Evolutionary conservation across 2,888 invertebrate species (phyloP).

Genomic region (Xanthorhoe spadicearia): DNA sequence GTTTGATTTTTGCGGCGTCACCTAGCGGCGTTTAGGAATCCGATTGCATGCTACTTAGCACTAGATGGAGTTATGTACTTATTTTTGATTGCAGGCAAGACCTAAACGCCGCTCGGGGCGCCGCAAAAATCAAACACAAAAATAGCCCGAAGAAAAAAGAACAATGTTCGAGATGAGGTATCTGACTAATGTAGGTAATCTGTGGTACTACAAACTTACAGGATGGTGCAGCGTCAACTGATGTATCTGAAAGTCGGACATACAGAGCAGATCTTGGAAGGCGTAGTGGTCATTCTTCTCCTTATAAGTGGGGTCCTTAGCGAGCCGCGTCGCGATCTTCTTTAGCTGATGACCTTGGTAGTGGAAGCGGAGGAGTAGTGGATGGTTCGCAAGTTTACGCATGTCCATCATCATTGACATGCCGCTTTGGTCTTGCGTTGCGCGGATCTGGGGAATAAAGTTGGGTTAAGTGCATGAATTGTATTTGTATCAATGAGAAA

Average conservation of each 20-base stretch:
- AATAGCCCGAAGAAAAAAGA: no score
- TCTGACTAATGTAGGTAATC: no score
- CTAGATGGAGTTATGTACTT: no score
- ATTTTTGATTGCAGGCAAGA: no score
- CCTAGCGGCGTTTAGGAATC: no score
- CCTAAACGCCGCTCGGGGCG: no score
- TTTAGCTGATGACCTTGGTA: slow-evolving; percentile 87
- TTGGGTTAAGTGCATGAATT: no score
- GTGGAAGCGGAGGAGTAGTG: slow-evolving; percentile 91
- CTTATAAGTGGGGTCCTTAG: slow-evolving; percentile 88
- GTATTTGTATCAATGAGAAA: no score
- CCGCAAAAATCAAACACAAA: no score
- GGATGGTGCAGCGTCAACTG: slow-evolving; percentile 88
- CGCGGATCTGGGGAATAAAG: slow-evolving; percentile 66
- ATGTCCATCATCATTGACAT: slow-evolving; percentile 96
- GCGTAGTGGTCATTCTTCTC: slow-evolving; percentile 91
- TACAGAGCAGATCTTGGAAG: slow-evolving; percentile 93
- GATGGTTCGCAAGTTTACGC: slow-evolving; percentile 97
- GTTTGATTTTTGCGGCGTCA: no score
- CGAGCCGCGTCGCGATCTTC: slow-evolving; percentile 89
- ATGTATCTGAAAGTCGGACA: slow-evolving; percentile 97
- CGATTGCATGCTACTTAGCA: no score
- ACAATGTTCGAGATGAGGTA: no score
- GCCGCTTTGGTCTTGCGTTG: slow-evolving; percentile 86
- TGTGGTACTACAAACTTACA: slow-evolving; percentile 65